Conservation (phyloP, 2,113 vertebrate genomes). For the Neolamprologus toae region DNA sequence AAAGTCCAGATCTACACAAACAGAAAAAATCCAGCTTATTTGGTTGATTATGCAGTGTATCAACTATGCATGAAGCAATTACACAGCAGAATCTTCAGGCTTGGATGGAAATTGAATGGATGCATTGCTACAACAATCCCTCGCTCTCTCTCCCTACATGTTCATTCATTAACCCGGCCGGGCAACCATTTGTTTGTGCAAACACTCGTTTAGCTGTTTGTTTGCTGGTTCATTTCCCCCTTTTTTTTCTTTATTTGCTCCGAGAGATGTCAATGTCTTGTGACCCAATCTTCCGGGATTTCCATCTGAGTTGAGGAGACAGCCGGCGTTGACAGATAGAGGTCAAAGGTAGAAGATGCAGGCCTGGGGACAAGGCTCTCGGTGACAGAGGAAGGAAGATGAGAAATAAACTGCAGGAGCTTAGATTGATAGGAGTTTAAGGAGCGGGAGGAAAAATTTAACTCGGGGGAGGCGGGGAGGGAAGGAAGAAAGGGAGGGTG, state of each 20-base stretch:
- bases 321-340: constrained; percentile 21
- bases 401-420: constrained; percentile 40
- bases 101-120: constrained; percentile 36
- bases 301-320: background rate
- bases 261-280: background rate
- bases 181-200: constrained; percentile 44
- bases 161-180: constrained; percentile 49
- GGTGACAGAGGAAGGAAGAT: constrained; percentile 18
- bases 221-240: constrained; percentile 11
- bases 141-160: constrained; percentile 5
- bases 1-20: constrained; percentile 11
- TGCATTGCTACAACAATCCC: constrained; percentile 23
- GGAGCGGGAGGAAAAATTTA: constrained; percentile 21
- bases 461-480: background rate
- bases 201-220: constrained; percentile 51
- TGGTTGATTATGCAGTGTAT: constrained; percentile 59
- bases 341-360: constrained; percentile 42
- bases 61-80: constrained; percentile 69
- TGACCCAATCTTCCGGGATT: constrained; percentile 20
- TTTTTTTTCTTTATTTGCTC: background rate
- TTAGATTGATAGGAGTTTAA: constrained; percentile 55
- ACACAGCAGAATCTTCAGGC: constrained; percentile 38
- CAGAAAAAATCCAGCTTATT: constrained; percentile 21
- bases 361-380: background rate
- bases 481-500: background rate